phyloP scores from a whole-genome alignment of 1,140 invertebrate species.

The Drosophila punjabiensis region DNA sequence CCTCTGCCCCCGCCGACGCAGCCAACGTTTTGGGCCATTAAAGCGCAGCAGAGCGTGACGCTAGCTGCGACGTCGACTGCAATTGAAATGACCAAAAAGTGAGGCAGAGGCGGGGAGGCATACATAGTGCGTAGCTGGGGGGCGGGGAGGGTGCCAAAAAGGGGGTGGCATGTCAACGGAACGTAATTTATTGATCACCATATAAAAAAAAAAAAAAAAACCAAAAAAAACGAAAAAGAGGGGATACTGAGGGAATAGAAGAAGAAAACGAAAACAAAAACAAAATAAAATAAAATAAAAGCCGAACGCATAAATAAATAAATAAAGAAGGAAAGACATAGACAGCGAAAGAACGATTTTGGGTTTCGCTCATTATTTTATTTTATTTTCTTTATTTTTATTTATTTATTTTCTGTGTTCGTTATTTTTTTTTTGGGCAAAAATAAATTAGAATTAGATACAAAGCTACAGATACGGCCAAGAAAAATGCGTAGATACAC shows the following conservation, averaged over 20 bases:
- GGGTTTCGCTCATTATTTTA: conserved; percentile 41
- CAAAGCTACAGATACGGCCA: conserved; percentile 46
- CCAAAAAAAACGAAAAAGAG: conserved; percentile 12
- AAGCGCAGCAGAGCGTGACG: conserved; percentile 73
- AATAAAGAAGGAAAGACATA: conserved; percentile 19
- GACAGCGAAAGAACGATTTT: conserved; percentile 22
- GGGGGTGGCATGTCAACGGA: conserved; percentile 71
- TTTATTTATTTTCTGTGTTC: conserved; percentile 39
- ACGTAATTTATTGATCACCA: conserved; percentile 76
- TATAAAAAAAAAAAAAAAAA: conserved; percentile 28
- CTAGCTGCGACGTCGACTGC: conserved; percentile 51
- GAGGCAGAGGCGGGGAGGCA: conserved; percentile 5
- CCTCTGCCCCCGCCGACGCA: not conserved
- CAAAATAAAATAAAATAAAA: conserved; percentile 50
- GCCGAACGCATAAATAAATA: conserved; percentile 45
- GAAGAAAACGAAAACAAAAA: conserved; percentile 30
- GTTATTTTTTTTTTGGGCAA: conserved; percentile 54
- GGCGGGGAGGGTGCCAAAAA: conserved; percentile 28
- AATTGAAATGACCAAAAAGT: conserved; percentile 73
- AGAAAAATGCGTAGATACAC: conserved; percentile 76
- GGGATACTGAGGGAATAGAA: conserved; percentile 25
- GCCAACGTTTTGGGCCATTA: conserved; percentile 61
- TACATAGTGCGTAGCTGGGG: conserved; percentile 12
- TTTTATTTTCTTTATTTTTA: conserved; percentile 15
- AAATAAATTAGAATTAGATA: conserved; percentile 82